Evolutionary conservation across 2,113 vertebrate genomes (phyloP).

Genomic region (Hiodon alosoides): DNA sequence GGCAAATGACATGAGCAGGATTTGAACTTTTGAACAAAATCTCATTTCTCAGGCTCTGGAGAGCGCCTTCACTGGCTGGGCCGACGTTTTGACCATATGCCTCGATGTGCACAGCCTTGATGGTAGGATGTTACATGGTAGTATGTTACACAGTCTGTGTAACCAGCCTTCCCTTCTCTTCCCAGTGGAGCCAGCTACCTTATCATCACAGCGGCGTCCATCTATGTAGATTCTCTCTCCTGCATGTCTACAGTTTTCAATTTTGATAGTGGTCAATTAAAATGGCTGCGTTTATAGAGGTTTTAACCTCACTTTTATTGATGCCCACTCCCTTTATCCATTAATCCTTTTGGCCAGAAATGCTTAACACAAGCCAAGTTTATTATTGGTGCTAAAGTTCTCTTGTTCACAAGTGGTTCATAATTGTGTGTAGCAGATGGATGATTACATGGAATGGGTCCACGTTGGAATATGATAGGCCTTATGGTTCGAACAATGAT

Average conservation of each 20-base stretch:
- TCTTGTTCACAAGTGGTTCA: not conserved
- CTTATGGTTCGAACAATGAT: slow-evolving; percentile 45
- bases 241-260: too few relatives aligned
- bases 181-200: not conserved
- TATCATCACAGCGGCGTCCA: not conserved
- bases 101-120: too few relatives aligned
- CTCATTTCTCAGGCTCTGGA: too few relatives aligned
- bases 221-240: not conserved
- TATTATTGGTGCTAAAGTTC: not conserved
- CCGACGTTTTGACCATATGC: too few relatives aligned
- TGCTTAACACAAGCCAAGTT: not conserved
- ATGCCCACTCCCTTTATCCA: not conserved
- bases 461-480: slow-evolving; percentile 46
- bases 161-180: too few relatives aligned
- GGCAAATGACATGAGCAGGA: too few relatives aligned
- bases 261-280: not conserved
- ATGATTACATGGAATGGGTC: slow-evolving; percentile 40
- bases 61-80: too few relatives aligned
- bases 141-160: too few relatives aligned
- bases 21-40: too few relatives aligned
- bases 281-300: not conserved
- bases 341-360: slow-evolving; percentile 1
- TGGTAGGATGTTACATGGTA: too few relatives aligned
- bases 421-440: slow-evolving; percentile 38
- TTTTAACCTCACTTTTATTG: not conserved